These are phyloP conservation scores for Drosophila paracracens DNA, from an alignment of 2,888 invertebrate species.

Conservation along the genomic window DNA sequence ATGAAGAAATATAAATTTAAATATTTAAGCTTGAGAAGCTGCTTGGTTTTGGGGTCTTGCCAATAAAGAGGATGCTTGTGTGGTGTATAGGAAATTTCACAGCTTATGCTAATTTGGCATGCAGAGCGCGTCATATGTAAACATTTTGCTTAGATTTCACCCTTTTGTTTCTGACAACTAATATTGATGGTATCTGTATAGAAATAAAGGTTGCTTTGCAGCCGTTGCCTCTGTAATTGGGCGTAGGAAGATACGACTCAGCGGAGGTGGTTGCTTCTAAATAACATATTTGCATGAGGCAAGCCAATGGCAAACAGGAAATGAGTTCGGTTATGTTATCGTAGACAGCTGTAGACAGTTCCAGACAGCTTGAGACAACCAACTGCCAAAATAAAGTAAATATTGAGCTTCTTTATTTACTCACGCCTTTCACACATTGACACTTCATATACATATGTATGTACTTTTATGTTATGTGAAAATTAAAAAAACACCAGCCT, in stretches of 20 bases:
- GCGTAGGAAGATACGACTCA: conserved; percentile 26
- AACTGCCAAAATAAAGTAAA: conserved; percentile 19
- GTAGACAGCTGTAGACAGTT: conserved; percentile 29
- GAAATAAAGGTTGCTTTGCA: conserved; percentile 24
- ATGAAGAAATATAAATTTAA: conserved; percentile 61
- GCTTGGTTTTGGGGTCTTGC: not conserved
- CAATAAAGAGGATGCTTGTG: not conserved
- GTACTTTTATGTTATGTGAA: not conserved
- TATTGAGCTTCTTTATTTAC: conserved; percentile 40
- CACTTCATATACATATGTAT: conserved; percentile 18
- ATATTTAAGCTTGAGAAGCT: conserved; percentile 31
- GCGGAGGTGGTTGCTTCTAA: not conserved
- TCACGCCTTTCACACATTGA: conserved; percentile 30
- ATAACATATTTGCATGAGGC: conserved; percentile 38
- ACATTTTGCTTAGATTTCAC: conserved; percentile 54
- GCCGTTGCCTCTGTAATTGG: conserved; percentile 45
- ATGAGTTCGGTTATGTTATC: conserved; percentile 38
- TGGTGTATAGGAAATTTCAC: conserved; percentile 13
- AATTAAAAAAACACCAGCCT: conserved; percentile 2
- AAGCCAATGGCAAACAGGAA: conserved; percentile 60
- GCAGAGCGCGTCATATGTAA: conserved; percentile 54
- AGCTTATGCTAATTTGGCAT: conserved; percentile 72
- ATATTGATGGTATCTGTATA: conserved; percentile 52
- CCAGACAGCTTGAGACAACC: conserved; percentile 4
- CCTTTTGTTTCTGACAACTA: conserved; percentile 44